phyloP scores from a whole-genome alignment of 2,797 vertebrate species.

The Aulostomus chinensis region DNA sequence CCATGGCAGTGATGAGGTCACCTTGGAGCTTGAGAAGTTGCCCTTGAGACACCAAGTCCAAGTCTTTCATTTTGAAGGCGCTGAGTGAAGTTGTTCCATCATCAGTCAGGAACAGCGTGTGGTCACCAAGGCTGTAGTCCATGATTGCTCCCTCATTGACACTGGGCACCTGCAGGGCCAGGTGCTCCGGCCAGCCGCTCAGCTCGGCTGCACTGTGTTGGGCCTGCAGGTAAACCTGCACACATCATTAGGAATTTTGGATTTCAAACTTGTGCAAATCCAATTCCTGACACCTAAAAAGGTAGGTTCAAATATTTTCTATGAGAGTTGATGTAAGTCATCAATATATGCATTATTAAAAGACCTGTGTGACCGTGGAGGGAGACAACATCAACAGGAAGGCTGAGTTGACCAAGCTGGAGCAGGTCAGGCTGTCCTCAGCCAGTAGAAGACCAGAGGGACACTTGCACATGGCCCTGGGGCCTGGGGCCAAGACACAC shows the following conservation, averaged over 20 bases:
- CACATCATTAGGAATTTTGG: not conserved
- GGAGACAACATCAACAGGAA: constrained; percentile 82
- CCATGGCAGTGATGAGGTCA: constrained; percentile 75
- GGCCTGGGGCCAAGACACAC: constrained; percentile 83
- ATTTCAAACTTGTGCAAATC: not conserved
- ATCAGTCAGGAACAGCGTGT: constrained; percentile 81
- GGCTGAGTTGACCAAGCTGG: constrained; percentile 68
- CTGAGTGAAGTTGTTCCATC: constrained; percentile 66
- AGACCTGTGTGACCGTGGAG: constrained; percentile 83
- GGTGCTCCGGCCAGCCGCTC: constrained; percentile 75
- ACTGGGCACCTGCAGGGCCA: constrained; percentile 74
- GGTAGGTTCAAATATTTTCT: too few relatives aligned
- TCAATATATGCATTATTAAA: too few relatives aligned
- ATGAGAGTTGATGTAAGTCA: too few relatives aligned
- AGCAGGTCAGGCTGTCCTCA: constrained; percentile 77
- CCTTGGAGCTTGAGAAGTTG: constrained; percentile 73
- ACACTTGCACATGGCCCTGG: constrained; percentile 84
- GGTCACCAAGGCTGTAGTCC: constrained; percentile 81
- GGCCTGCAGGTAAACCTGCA: constrained; percentile 86
- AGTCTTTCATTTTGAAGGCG: constrained; percentile 76
- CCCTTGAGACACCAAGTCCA: constrained; percentile 55
- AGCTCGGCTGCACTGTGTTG: constrained; percentile 49
- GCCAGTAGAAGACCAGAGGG: constrained; percentile 75
- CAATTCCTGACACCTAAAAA: not conserved
- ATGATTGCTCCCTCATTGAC: constrained; percentile 74